These are phyloP conservation scores for Otus sunia DNA, from an alignment of 2,113 vertebrate species.

Conservation along the genomic window DNA sequence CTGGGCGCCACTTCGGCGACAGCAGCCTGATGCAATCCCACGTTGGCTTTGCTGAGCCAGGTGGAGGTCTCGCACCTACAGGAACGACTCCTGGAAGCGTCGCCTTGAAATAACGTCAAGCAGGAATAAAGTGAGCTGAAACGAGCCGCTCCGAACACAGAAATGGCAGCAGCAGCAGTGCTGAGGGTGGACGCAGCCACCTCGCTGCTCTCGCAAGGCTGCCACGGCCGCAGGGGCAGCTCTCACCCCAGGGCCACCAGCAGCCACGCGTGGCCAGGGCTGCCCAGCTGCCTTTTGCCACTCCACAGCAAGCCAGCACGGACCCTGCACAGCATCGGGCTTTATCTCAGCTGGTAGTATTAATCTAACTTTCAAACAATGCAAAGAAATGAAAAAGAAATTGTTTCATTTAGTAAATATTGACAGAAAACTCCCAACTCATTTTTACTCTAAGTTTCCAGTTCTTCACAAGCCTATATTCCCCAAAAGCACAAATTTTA, in stretches of 20 bases:
- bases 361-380: neutral
- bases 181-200: accelerated
- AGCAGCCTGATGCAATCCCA: slow-evolving; percentile 71
- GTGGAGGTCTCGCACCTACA: neutral
- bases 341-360: neutral
- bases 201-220: neutral
- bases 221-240: neutral
- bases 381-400: neutral
- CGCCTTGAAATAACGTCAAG: slow-evolving; percentile 7
- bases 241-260: neutral
- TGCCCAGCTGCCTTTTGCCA: neutral
- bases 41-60: neutral
- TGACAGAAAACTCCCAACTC: neutral
- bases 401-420: neutral
- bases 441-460: neutral
- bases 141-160: neutral
- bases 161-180: neutral
- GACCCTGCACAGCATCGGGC: neutral
- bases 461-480: neutral
- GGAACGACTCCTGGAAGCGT: neutral
- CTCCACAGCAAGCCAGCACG: accelerated
- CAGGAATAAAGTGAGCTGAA: slow-evolving; percentile 18
- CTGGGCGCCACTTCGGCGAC: neutral
- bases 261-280: neutral
- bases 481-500: neutral